Base-by-base conservation (phyloP, 2,113 vertebrate species). In the Prinia subflava region DNA sequence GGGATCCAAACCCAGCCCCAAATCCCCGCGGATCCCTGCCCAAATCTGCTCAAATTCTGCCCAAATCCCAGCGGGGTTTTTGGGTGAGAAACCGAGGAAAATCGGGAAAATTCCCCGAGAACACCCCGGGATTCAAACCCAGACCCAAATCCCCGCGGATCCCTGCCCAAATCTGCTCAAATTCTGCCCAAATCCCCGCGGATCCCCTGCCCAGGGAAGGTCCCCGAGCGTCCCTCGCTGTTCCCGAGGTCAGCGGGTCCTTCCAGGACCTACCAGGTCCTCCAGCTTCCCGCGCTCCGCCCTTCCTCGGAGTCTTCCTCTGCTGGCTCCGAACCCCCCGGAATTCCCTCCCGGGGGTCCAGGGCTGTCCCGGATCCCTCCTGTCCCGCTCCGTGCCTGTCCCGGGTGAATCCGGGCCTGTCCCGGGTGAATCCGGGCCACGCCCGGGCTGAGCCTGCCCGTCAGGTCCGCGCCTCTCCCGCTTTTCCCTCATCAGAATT, bases 181-280 rank as follows among this genome's bases (percentile, higher is more conserved):
- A 42, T 42, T 42, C 42, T 25, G 41, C 41, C 41, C 41, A 42
- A 42, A 42, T 41, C n/a, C n/a, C n/a, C n/a, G n/a, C n/a, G n/a
- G n/a, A n/a, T 19, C 11, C 13, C 37, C 20, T 11, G 15, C 39
- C 57, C 1, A 30, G 68, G 55, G 18, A 27, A 22, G 1, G 24
- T 13, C 14, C 84, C 68, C 10, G 13, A 10, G 4, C 5, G 1
- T 12, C 41, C 7, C 37, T 4, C 17, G 6, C 8, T 6, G 46
- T 35, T 33, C 81, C 56, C 13, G 2, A 27, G 7, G 33, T 37
- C 77, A 20, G 41, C 78, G 24, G 30, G 24, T 10, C n/a, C n/a
- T n/a, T n/a, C n/a, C n/a, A 68, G 7, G 52, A 79, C 94, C 83
- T 31, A 95, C 94, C 90, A 95, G 57, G 3, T 70, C 87, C 87